Conservation (phyloP, 2,888 invertebrate species). For the Epinotia nisella region DNA sequence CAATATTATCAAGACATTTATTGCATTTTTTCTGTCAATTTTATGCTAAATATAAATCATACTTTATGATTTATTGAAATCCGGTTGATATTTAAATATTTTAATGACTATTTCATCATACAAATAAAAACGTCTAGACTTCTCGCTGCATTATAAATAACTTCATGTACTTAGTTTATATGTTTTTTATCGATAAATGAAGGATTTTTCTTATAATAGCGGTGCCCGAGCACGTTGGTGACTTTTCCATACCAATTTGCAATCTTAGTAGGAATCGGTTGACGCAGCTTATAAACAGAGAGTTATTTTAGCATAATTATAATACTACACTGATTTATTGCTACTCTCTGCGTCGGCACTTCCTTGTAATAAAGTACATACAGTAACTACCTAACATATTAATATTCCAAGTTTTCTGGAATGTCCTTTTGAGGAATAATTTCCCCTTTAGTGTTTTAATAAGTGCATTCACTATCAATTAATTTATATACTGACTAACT, state of each 20-base stretch:
- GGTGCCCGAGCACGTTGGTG: too few relatives aligned
- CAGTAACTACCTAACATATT: too few relatives aligned
- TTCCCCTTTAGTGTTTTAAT: too few relatives aligned
- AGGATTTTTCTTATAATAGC: background rate
- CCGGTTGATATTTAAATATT: constrained; percentile 10
- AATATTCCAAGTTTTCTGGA: too few relatives aligned
- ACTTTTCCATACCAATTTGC: too few relatives aligned
- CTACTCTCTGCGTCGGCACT: too few relatives aligned
- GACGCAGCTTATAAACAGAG: too few relatives aligned
- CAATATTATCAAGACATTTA: constrained; percentile 30
- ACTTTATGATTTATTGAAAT: background rate
- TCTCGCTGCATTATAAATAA: background rate
- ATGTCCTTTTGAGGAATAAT: too few relatives aligned
- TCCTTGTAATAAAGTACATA: too few relatives aligned
- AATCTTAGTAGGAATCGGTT: too few relatives aligned
- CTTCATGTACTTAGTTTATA: background rate
- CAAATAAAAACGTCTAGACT: background rate
- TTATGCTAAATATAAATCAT: constrained; percentile 8
- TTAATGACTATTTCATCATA: background rate
- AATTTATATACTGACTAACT: background rate
- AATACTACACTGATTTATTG: too few relatives aligned
- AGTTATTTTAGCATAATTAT: too few relatives aligned
- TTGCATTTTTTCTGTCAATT: constrained; percentile 22
- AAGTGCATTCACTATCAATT: background rate
- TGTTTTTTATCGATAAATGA: background rate